Percentiles rank a stretch among this genome's conserved stretches.
Evolutionary conservation across 2,888 invertebrate species (phyloP).

Genomic region (Drosophila fulvimacula): DNA sequence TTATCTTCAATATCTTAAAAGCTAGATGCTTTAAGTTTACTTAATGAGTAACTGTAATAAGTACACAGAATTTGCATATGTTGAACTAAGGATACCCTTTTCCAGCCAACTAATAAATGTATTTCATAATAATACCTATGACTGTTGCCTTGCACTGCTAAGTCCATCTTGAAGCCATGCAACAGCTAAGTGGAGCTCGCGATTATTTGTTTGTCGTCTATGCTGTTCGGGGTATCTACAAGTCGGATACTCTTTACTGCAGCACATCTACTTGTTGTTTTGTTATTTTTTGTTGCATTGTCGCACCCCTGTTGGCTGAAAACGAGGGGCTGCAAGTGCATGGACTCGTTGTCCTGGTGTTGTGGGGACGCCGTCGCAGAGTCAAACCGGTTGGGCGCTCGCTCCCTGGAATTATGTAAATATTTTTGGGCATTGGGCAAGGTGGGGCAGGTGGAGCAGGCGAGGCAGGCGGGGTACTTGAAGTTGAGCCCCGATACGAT

Average conservation of each 20-base stretch:
- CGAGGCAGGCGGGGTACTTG: neutral
- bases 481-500: constrained; percentile 35
- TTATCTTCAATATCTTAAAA: too few relatives aligned
- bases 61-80: too few relatives aligned
- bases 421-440: constrained; percentile 12
- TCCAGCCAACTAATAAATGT: too few relatives aligned
- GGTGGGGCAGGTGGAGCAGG: neutral
- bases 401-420: constrained; percentile 43
- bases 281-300: neutral
- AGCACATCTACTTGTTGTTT: neutral
- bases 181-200: too few relatives aligned
- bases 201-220: neutral
- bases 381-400: constrained; percentile 30
- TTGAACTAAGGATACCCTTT: too few relatives aligned
- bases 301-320: constrained; percentile 23
- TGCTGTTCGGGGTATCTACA: neutral
- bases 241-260: neutral
- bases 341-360: constrained; percentile 1
- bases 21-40: too few relatives aligned
- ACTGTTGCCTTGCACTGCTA: too few relatives aligned
- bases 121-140: too few relatives aligned
- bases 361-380: neutral
- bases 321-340: constrained; percentile 24
- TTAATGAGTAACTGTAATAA: too few relatives aligned
- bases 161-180: too few relatives aligned